phyloP scores from a whole-genome alignment of 2,797 vertebrate species.

The Garrulus glandarius region DNA sequence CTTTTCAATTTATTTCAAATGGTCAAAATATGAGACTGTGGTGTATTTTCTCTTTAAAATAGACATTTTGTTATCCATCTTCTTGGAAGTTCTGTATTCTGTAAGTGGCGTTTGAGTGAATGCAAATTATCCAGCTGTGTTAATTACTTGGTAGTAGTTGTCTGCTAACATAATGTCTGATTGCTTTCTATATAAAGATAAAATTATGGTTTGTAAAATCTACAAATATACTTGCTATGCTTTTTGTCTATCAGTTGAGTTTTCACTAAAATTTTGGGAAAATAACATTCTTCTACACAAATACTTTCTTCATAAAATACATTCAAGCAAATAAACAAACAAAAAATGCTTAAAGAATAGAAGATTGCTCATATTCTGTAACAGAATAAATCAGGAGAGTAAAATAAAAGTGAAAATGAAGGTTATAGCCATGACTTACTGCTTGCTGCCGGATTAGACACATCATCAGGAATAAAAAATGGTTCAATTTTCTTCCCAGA shows the following conservation, averaged over 20 bases:
- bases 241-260: background rate
- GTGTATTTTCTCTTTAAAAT: background rate
- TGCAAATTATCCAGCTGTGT: constrained; percentile 21
- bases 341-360: background rate
- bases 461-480: background rate
- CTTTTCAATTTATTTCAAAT: background rate
- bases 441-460: background rate
- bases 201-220: background rate
- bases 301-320: background rate
- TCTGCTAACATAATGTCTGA: background rate
- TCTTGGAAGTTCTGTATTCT: background rate
- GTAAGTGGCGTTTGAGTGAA: background rate
- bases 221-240: background rate
- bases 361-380: background rate
- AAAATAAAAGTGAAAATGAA: constrained; percentile 10
- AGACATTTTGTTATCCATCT: background rate
- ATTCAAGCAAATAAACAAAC: background rate
- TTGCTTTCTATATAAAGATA: background rate
- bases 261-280: background rate
- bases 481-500: background rate
- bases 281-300: background rate
- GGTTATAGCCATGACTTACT: background rate
- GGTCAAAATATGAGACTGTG: background rate
- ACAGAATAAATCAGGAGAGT: background rate
- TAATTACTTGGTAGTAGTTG: background rate